Conservation (phyloP, 1,140 invertebrate species). For the Drosophila busckii region DNA sequence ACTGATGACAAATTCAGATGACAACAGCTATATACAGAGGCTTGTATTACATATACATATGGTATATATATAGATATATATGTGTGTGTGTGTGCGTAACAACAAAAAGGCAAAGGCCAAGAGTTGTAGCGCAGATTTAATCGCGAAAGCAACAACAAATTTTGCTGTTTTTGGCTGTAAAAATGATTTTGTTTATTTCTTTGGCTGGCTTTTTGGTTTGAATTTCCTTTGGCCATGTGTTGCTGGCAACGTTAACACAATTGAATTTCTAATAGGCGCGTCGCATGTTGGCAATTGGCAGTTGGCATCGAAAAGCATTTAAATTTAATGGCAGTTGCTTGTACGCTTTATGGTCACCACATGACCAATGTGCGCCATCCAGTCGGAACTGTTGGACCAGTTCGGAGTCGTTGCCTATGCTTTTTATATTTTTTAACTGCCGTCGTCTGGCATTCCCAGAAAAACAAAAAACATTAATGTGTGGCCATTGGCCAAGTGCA, state of each 20-base stretch:
- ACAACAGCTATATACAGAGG: slow-evolving; percentile 9
- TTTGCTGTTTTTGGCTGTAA: neutral
- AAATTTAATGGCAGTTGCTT: slow-evolving; percentile 68
- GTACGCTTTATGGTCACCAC: slow-evolving; percentile 51
- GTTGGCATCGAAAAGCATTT: slow-evolving; percentile 67
- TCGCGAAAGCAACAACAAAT: slow-evolving; percentile 17
- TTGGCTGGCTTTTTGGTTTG: slow-evolving; percentile 8
- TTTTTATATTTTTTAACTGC: slow-evolving; percentile 40
- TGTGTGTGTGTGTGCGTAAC: too few species aligned
- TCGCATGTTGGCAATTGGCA: slow-evolving; percentile 1
- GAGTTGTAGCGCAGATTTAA: slow-evolving; percentile 38
- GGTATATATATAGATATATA: too few species aligned
- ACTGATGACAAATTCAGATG: slow-evolving; percentile 29
- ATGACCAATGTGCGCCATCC: neutral
- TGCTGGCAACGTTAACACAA: slow-evolving; percentile 38
- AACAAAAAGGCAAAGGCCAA: too few species aligned
- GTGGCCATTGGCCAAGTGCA: slow-evolving; percentile 35
- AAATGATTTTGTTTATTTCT: neutral
- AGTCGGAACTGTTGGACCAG: too few species aligned
- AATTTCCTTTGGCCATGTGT: slow-evolving; percentile 1
- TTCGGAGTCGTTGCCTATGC: neutral
- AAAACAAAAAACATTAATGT: slow-evolving; percentile 18
- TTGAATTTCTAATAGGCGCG: slow-evolving; percentile 69
- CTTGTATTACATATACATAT: too few species aligned
- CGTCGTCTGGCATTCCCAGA: slow-evolving; percentile 40